Conservation (phyloP, 2,113 vertebrate genomes). For the Heteronetta atricapilla region DNA sequence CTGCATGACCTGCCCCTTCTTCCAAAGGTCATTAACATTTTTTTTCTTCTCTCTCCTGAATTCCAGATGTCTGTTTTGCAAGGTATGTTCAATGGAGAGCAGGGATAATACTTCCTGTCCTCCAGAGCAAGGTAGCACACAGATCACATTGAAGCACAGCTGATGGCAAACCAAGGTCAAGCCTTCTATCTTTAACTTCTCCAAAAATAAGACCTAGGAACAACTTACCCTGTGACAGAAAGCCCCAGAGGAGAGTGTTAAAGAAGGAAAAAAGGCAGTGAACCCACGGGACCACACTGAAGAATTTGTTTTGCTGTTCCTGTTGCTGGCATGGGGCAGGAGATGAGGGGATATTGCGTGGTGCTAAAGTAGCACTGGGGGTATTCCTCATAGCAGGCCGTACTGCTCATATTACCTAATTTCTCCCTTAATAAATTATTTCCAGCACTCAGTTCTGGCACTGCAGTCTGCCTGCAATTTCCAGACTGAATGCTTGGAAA, state of each 20-base stretch:
- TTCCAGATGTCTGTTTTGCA: no score
- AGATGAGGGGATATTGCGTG: background rate
- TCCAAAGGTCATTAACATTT: no score
- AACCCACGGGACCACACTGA: fast-evolving
- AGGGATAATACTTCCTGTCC: background rate
- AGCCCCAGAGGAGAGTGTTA: background rate
- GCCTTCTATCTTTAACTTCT: background rate
- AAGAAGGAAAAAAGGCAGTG: background rate
- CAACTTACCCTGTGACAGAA: background rate
- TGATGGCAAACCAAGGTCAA: background rate
- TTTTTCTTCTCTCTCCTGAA: no score
- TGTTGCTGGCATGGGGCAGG: background rate
- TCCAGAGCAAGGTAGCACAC: background rate
- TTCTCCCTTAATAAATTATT: background rate
- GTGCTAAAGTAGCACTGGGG: background rate
- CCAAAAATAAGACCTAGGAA: background rate
- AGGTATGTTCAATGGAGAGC: background rate
- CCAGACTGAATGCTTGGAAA: background rate
- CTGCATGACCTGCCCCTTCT: no score
- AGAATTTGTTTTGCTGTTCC: background rate
- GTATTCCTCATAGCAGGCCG: background rate
- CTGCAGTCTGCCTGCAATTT: background rate
- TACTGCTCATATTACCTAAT: background rate
- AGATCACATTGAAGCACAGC: background rate
- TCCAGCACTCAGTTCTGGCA: background rate